Evolutionary conservation across 2,113 vertebrate genomes (phyloP).

Genomic region (Grantiella picta): DNA sequence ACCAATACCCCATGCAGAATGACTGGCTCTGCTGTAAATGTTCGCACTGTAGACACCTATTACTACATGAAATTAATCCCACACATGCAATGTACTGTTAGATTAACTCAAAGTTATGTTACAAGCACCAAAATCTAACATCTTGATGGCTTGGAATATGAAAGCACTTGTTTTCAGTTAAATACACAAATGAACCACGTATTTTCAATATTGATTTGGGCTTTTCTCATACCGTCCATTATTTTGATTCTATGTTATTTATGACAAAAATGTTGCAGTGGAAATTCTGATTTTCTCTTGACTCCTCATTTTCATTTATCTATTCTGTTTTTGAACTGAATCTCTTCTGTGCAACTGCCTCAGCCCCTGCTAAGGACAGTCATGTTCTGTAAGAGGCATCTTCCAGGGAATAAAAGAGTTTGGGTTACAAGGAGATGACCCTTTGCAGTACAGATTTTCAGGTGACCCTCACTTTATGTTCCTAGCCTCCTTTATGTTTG

Average conservation of each 20-base stretch:
- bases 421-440: background rate
- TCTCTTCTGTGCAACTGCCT: background rate
- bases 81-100: accelerated
- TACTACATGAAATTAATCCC: background rate
- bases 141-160: background rate
- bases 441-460: background rate
- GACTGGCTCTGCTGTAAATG: background rate
- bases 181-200: background rate
- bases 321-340: background rate
- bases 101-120: background rate
- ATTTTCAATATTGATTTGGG: background rate
- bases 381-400: background rate
- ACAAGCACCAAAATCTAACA: background rate
- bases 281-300: background rate
- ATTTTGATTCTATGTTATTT: background rate
- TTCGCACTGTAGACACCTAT: background rate
- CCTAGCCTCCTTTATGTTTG: background rate
- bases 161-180: background rate
- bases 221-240: background rate
- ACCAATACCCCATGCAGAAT: background rate
- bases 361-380: background rate
- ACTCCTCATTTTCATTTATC: background rate
- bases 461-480: background rate
- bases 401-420: background rate
- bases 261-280: background rate